Evolutionary conservation across 2,113 vertebrate genomes (phyloP).

Genomic region (Chascanopsetta lugubris): DNA sequence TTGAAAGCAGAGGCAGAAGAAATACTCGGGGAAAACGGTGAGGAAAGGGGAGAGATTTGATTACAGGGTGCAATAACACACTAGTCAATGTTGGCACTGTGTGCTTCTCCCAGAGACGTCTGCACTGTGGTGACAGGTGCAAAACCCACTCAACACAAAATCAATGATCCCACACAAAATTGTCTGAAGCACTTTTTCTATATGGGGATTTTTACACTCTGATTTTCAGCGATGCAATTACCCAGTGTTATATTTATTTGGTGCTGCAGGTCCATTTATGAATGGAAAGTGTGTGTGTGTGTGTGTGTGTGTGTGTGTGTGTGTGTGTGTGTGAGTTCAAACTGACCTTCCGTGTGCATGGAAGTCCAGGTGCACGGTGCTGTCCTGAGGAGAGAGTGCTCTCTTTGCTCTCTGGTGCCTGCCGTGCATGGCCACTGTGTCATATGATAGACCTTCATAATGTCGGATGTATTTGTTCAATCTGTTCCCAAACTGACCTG

Average conservation of each 20-base stretch:
- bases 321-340: background rate
- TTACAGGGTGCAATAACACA: background rate
- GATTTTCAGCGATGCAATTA: background rate
- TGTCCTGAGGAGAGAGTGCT: conserved; percentile 88
- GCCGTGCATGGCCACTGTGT: conserved; percentile 89
- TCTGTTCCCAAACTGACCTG: conserved; percentile 91
- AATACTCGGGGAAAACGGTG: background rate
- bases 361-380: conserved; percentile 89
- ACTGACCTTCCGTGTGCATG: conserved; percentile 95
- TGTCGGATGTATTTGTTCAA: conserved; percentile 93
- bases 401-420: conserved; percentile 98
- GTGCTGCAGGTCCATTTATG: too few relatives aligned
- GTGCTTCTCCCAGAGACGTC: background rate
- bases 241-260: background rate
- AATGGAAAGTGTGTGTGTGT: background rate
- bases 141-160: background rate
- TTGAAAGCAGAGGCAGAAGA: background rate
- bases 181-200: background rate
- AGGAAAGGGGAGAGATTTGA: background rate
- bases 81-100: background rate
- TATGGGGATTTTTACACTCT: background rate
- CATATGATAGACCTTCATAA: conserved; percentile 95
- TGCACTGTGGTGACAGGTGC: background rate
- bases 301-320: background rate
- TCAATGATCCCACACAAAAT: background rate